A percentile compares a stretch with the other conserved stretches of the same genome.
These are phyloP conservation scores for Lasiurus cinereus DNA, from an alignment of 2,113 vertebrate species.

Conservation along the genomic window DNA sequence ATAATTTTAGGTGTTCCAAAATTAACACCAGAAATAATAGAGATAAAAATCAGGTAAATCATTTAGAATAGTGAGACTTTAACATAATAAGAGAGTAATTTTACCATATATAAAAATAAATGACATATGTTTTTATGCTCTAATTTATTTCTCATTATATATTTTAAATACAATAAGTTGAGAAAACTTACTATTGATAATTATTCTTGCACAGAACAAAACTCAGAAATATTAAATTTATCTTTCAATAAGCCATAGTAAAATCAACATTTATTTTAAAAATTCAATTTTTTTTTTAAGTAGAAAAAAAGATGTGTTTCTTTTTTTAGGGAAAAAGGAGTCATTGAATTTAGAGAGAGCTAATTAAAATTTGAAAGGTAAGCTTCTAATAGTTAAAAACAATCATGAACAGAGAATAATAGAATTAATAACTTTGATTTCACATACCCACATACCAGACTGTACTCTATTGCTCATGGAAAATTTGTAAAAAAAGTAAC, in stretches of 20 bases:
- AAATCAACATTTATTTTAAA: constrained; percentile 9
- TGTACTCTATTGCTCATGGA: neutral
- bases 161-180: neutral
- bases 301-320: neutral
- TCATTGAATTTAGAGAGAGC: neutral
- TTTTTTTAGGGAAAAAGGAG: neutral
- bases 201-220: constrained; percentile 44
- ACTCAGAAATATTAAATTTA: constrained; percentile 13
- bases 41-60: neutral
- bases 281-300: neutral
- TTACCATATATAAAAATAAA: neutral
- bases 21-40: neutral
- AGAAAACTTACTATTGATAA: neutral
- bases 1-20: neutral
- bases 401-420: neutral
- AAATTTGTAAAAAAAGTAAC: neutral
- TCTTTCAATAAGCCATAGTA: neutral
- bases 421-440: neutral
- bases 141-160: neutral
- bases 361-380: constrained; percentile 57
- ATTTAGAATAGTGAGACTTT: neutral
- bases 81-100: neutral
- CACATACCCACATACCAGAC: neutral
- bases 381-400: neutral
- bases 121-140: neutral